Evolutionary conservation across 2,797 vertebrate species (phyloP).

Genomic region (Bradypodion pumilum): DNA sequence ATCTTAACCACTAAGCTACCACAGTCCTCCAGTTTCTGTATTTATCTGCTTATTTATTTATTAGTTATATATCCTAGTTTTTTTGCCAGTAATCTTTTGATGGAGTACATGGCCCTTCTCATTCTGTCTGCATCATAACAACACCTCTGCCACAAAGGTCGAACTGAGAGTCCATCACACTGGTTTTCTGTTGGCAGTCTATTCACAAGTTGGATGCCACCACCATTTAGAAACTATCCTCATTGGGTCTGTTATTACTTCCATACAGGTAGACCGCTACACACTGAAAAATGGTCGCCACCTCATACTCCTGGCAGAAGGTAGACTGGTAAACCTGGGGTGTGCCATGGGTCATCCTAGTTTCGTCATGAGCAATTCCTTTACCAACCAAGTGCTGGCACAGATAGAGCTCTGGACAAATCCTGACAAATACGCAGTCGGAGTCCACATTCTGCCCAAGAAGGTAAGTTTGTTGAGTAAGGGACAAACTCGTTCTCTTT

Average conservation of each 20-base stretch:
- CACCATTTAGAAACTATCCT: neutral
- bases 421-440: slow-evolving; percentile 87
- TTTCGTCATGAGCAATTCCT: slow-evolving; percentile 99
- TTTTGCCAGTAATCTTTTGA: too few relatives aligned
- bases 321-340: slow-evolving; percentile 93
- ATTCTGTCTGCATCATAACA: too few relatives aligned
- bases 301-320: slow-evolving; percentile 92
- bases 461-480: slow-evolving; percentile 80
- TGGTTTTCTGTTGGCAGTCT: neutral
- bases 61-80: too few relatives aligned
- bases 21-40: too few relatives aligned
- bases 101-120: too few relatives aligned
- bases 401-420: slow-evolving; percentile 98
- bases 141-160: too few relatives aligned
- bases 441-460: slow-evolving; percentile 97
- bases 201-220: neutral
- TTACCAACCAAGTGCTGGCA: slow-evolving; percentile 97
- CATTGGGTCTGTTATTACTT: neutral
- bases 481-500: neutral
- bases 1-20: too few relatives aligned
- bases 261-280: slow-evolving; percentile 90
- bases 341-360: slow-evolving; percentile 98
- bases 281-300: slow-evolving; percentile 86
- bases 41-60: too few relatives aligned
- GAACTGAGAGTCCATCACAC: neutral